Evolutionary conservation across 1,140 invertebrate genomes (phyloP), one percentile per base, ranked within the genome.

Genomic region (Drosophila truncata): DNA sequence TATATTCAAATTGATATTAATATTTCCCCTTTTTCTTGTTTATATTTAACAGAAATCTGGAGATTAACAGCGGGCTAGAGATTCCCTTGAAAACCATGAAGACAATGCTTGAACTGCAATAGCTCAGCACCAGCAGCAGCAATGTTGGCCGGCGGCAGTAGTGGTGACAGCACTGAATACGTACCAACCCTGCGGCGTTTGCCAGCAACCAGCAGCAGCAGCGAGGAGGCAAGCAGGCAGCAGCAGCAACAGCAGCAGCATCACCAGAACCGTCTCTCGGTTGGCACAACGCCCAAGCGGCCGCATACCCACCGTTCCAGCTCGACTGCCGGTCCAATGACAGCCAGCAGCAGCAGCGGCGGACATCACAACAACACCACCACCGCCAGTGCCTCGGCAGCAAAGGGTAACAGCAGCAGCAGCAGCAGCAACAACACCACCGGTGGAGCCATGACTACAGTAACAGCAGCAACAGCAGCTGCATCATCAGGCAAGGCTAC

Each of bases 121-220:
- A 47, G 52, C 29, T 29, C 14, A 20, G 58, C 23, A 31, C 35
- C 54, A 23, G 72, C 14, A 20, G 58, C 23, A 31, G 44, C 54
- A 23, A 73, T 73, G 70, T 73, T 72, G 70, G 35, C 67, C 33
- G 70, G 44, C 23, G 70, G 67, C 70, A 29, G n/a, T 23, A 44
- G 66, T 11, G 60, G 60, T 13, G 47, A 70, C 18, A 44, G 37
- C 66, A 55, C n/a, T 33, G 37, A 44, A 25, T 55, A 41, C 20
- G 67, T 35, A n/a, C 33, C 62, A 18, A 49, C 62, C 44, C 31
- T 65, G 65, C 62, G 62, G 33, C 65, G 35, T 9, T 25, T 64
- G 55, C 55, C 25, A 14, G 54, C 25, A 11, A 4, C 50, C 10
- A 33, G 27, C 16, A 16, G 41, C 14, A 20, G 3, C 59, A 31